Evolutionary conservation across 2,113 vertebrate genomes (phyloP), one percentile per base, ranked within the genome.

Genomic region (Takifugu bimaculatus): DNA sequence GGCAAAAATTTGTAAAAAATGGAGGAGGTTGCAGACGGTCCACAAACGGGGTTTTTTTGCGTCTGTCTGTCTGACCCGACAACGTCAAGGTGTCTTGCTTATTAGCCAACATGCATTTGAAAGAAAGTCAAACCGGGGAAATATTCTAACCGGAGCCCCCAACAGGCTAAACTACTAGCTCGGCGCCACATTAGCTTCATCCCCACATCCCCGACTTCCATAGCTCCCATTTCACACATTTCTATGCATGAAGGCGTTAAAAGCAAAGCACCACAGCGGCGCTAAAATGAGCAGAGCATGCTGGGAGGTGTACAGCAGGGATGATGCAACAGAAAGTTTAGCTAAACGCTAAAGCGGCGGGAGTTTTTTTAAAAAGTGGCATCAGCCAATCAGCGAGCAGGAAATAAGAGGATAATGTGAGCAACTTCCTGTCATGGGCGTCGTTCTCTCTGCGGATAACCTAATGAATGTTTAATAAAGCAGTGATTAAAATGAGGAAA

Each of bases 341-440:
- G 20, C 50, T 32, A 57, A 43, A 61, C 43, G 26, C 51, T 52
- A 5, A 26, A 32, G 32, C 2, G 9, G 32, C 32, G 9, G 32
- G 5, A 35, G 32, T 5, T 6, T 7, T 5, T 35, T 4, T 4
- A 7, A 35, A 20, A 5, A 6, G 32, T 35, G 32, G 9, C 32
- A 35, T 32, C 67, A 13, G 45, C 55, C 50, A 26, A 53, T 6
- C 60, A 71, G 63, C 57, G 51, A 71, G 20, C 26, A 26, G 54
- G 14, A 58, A 60, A 6, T 39, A 15, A 51, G 61, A 20, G 12
- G 56, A 54, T 56, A 44, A 50, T 49, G 58, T 2, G 51, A 42
- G 54, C 28, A 2, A 85, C 91, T 87, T 82, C 94, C 95, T 91
- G 94, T 95, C 82, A 20, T 20, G 6, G 42, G 42, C 42, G 13